phyloP scores from a whole-genome alignment of 2,797 vertebrate genomes.

The Sternotherus odoratus region DNA sequence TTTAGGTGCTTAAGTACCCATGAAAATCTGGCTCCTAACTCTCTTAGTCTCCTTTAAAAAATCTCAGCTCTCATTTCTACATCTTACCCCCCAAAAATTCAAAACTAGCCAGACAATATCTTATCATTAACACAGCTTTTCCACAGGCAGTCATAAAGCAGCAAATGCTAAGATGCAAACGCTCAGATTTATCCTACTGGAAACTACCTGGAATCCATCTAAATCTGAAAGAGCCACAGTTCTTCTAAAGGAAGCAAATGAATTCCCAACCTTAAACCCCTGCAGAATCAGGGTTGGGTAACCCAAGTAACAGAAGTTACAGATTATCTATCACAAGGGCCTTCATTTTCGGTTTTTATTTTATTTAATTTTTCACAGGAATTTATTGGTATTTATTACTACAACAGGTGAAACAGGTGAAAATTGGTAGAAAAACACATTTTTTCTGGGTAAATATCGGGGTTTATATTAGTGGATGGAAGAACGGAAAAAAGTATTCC shows the following conservation, averaged over 20 bases:
- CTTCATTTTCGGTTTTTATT: no score
- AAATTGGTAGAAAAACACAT: no score
- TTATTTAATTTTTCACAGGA: no score
- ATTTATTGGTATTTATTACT: no score
- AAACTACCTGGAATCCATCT: not conserved
- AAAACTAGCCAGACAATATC: not conserved
- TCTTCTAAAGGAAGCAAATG: not conserved
- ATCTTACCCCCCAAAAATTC: not conserved
- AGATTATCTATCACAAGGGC: not conserved
- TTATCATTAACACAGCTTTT: not conserved
- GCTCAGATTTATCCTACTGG: not conserved
- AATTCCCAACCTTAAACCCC: not conserved
- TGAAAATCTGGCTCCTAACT: not conserved
- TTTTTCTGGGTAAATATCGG: no score
- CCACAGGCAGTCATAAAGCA: not conserved
- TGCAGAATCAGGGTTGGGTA: not conserved
- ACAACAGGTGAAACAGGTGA: no score
- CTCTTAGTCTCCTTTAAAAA: not conserved
- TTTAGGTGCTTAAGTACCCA: no score
- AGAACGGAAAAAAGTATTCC: no score
- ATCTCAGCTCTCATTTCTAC: not conserved
- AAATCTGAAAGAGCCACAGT: not conserved
- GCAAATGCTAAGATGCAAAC: not conserved
- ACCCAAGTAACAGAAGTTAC: conserved; percentile 19
- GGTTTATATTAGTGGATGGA: no score